Percentiles rank a stretch among this genome's conserved stretches.
phyloP scores from a whole-genome alignment of 2,888 invertebrate genomes.

The Eristalinus sepulchralis region DNA sequence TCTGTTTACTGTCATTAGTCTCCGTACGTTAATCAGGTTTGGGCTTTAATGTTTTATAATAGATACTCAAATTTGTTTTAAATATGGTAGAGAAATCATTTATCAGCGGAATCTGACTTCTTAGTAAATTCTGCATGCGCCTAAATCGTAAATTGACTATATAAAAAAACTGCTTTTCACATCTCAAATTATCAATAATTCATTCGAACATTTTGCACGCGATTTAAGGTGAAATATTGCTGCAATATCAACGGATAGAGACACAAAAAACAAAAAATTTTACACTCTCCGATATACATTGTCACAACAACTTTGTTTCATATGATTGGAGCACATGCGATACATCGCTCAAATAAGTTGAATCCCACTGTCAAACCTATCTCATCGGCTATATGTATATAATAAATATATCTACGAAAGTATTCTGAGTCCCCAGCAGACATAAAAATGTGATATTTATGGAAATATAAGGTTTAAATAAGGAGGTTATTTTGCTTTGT shows the following conservation, averaged over 20 bases:
- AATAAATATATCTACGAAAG: not conserved
- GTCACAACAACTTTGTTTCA: not conserved
- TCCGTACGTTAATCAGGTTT: too few relatives aligned
- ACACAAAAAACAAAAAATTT: not conserved
- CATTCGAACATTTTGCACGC: not conserved
- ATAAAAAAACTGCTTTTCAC: not conserved
- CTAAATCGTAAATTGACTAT: too few relatives aligned
- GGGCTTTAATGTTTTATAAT: too few relatives aligned
- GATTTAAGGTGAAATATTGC: not conserved
- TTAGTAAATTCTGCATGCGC: too few relatives aligned
- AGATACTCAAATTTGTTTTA: too few relatives aligned
- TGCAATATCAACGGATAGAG: not conserved
- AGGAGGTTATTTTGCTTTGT: not conserved
- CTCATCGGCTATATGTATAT: too few relatives aligned
- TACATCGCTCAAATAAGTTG: not conserved
- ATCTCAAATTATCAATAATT: not conserved
- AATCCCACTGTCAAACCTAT: not conserved
- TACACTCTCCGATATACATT: not conserved
- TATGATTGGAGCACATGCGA: not conserved
- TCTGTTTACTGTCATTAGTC: too few relatives aligned
- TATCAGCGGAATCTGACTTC: too few relatives aligned
- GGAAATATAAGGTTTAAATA: not conserved
- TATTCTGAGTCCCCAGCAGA: not conserved
- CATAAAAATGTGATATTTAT: not conserved
- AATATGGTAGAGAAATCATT: too few relatives aligned